These are phyloP conservation scores for Chionoecetes opilio DNA, from an alignment of 1,140 invertebrate genomes.

Conservation along the genomic window DNA sequence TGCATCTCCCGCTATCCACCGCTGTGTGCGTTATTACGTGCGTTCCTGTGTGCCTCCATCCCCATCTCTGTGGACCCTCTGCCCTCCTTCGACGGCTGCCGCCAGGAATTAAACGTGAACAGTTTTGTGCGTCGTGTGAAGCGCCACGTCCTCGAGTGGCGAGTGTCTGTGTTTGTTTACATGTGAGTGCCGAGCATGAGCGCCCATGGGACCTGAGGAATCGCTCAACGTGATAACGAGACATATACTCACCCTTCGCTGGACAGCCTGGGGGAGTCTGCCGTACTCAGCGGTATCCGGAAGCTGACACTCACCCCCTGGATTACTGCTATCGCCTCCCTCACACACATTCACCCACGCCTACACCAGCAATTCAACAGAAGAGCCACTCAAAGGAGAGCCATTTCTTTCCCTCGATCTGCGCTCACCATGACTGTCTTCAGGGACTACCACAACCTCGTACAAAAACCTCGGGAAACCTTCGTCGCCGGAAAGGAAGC, in stretches of 20 bases:
- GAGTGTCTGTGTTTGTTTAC: constrained; percentile 54
- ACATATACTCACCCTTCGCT: not conserved
- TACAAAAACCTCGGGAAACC: constrained; percentile 57
- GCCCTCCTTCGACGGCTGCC: not conserved
- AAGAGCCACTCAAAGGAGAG: not conserved
- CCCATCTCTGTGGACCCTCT: constrained; percentile 37
- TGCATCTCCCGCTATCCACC: constrained; percentile 34
- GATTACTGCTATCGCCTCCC: not conserved
- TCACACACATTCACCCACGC: constrained; percentile 6
- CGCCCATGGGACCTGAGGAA: constrained; percentile 66
- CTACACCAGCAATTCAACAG: not conserved
- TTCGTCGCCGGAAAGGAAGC: not conserved
- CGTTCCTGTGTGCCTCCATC: not conserved
- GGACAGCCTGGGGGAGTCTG: not conserved
- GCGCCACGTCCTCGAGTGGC: not conserved
- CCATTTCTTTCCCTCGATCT: not conserved
- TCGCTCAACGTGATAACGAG: not conserved
- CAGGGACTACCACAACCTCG: constrained; percentile 69
- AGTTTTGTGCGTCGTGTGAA: not conserved
- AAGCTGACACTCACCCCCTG: not conserved
- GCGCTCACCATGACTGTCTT: constrained; percentile 68
- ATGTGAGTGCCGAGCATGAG: constrained; percentile 56
- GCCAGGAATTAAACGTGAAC: not conserved
- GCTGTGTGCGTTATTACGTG: constrained; percentile 54
- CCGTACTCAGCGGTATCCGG: constrained; percentile 36